Percentiles rank a stretch among this genome's conserved stretches.
These are phyloP conservation scores for Cephus cinctus DNA, from an alignment of 1,140 invertebrate genomes.

Conservation along the genomic window DNA sequence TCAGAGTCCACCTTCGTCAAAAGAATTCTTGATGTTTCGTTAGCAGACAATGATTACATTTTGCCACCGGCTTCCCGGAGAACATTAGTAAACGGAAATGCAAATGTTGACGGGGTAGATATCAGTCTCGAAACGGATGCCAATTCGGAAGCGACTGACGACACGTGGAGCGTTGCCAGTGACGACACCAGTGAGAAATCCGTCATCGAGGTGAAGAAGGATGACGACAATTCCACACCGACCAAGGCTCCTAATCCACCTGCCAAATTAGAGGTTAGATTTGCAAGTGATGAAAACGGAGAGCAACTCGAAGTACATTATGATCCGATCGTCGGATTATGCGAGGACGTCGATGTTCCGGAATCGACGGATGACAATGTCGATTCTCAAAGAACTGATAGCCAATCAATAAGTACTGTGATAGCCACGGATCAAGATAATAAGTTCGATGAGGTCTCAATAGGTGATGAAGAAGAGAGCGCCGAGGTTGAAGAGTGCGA, in stretches of 20 bases:
- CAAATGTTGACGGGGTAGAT: slow-evolving; percentile 27
- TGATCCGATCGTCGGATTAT: slow-evolving; percentile 1
- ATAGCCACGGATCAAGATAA: not conserved
- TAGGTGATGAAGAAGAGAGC: slow-evolving; percentile 2
- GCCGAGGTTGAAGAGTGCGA: slow-evolving; percentile 6
- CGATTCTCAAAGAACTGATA: too few species aligned
- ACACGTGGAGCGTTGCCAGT: slow-evolving; percentile 25
- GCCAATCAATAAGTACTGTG: not conserved
- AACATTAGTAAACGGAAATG: slow-evolving; percentile 37
- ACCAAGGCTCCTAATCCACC: slow-evolving; percentile 13
- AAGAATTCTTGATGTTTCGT: slow-evolving; percentile 21
- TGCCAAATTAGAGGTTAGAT: slow-evolving; percentile 31
- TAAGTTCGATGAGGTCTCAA: not conserved
- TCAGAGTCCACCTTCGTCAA: slow-evolving; percentile 24
- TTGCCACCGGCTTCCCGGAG: slow-evolving; percentile 26
- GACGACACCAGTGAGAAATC: slow-evolving; percentile 32
- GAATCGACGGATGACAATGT: not conserved
- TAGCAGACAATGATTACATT: slow-evolving; percentile 30
- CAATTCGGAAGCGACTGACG: slow-evolving; percentile 30
- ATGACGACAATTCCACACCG: slow-evolving; percentile 14
- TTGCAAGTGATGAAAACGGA: slow-evolving; percentile 21
- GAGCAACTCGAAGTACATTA: slow-evolving; percentile 19
- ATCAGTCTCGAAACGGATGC: slow-evolving; percentile 26
- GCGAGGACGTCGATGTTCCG: slow-evolving; percentile 1
- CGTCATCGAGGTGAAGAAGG: slow-evolving; percentile 26